Evolutionary conservation across 1,140 invertebrate species (phyloP).

Genomic region (Galleria mellonella): DNA sequence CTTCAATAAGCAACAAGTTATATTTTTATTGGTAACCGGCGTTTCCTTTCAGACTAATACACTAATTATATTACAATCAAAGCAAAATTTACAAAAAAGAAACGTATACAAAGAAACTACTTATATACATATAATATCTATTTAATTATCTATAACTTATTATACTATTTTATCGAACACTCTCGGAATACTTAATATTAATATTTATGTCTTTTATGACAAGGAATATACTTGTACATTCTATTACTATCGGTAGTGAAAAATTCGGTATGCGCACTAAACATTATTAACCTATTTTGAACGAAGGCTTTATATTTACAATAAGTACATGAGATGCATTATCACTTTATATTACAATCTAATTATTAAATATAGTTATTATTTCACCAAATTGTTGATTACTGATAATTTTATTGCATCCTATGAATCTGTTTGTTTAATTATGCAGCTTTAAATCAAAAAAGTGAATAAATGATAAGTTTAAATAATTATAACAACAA

Average conservation of each 20-base stretch:
- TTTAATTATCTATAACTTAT: slow-evolving; percentile 22
- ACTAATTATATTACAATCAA: slow-evolving; percentile 65
- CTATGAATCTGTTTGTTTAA: too few relatives aligned
- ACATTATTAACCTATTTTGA: slow-evolving; percentile 27
- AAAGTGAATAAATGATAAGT: too few relatives aligned
- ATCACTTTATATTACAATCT: slow-evolving; percentile 32
- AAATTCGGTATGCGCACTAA: slow-evolving; percentile 55
- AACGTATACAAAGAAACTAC: slow-evolving; percentile 46
- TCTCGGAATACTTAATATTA: slow-evolving; percentile 54
- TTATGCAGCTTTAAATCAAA: too few relatives aligned
- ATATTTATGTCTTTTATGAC: slow-evolving; percentile 41
- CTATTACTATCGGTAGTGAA: slow-evolving; percentile 59
- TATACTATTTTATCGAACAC: slow-evolving; percentile 60
- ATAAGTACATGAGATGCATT: slow-evolving; percentile 51
- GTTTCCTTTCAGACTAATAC: slow-evolving; percentile 71
- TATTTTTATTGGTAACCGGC: slow-evolving; percentile 73
- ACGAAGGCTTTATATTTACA: slow-evolving; percentile 61
- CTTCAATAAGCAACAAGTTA: slow-evolving; percentile 72
- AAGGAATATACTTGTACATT: slow-evolving; percentile 43
- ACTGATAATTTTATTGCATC: too few relatives aligned
- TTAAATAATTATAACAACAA: too few relatives aligned
- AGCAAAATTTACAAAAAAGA: slow-evolving; percentile 61
- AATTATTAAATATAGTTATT: too few relatives aligned
- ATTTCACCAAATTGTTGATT: too few relatives aligned
- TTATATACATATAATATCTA: slow-evolving; percentile 45